phyloP scores from a whole-genome alignment of 2,888 invertebrate species.

The Tetropium fuscum region DNA sequence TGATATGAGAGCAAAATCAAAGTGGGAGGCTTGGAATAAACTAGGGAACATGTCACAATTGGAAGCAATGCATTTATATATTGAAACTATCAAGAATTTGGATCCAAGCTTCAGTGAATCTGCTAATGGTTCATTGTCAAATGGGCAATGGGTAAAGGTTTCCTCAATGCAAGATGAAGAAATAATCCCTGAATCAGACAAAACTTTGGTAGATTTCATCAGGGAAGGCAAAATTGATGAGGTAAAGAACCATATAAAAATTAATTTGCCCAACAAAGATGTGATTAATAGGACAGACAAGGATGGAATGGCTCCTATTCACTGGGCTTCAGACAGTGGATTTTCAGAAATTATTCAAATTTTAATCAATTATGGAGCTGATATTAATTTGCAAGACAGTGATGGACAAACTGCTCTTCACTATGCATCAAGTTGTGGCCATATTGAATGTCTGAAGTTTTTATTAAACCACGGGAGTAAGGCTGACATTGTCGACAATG shows the following conservation, averaged over 20 bases:
- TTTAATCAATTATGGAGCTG: slow-evolving; percentile 73
- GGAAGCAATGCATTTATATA: slow-evolving; percentile 81
- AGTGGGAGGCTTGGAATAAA: slow-evolving; percentile 93
- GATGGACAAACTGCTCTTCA: slow-evolving; percentile 88
- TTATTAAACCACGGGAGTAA: slow-evolving; percentile 78
- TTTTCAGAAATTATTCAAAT: slow-evolving; percentile 72
- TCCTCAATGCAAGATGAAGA: slow-evolving; percentile 70
- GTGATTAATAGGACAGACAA: slow-evolving; percentile 72
- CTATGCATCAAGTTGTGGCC: slow-evolving; percentile 88
- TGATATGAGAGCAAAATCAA: slow-evolving; percentile 83
- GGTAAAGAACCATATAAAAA: slow-evolving; percentile 68
- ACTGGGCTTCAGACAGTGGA: slow-evolving; percentile 95
- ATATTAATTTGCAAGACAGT: slow-evolving; percentile 76
- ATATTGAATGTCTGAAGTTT: slow-evolving; percentile 76
- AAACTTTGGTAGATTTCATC: slow-evolving; percentile 78
- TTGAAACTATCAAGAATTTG: slow-evolving; percentile 73
- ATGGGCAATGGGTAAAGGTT: slow-evolving; percentile 73
- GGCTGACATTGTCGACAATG: slow-evolving; percentile 73
- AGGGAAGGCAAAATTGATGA: slow-evolving; percentile 78
- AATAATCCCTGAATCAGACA: slow-evolving; percentile 64
- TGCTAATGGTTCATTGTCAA: slow-evolving; percentile 27
- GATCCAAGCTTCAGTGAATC: slow-evolving; percentile 67
- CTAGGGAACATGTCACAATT: slow-evolving; percentile 75
- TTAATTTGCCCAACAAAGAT: slow-evolving; percentile 50
- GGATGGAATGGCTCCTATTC: slow-evolving; percentile 84